Evolutionary conservation across 1,140 invertebrate genomes (phyloP).

Genomic region (Tetramorium alpestre): DNA sequence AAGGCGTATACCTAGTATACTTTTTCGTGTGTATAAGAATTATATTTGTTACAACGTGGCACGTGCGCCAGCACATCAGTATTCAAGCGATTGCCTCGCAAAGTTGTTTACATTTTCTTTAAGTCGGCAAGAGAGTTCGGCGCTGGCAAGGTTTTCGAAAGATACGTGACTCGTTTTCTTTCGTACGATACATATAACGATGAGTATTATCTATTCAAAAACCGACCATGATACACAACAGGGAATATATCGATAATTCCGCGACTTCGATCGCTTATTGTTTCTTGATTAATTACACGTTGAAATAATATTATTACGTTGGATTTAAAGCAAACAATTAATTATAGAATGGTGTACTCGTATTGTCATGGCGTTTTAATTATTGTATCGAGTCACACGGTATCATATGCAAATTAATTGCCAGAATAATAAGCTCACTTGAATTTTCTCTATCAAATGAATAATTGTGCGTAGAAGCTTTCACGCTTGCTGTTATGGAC

Average conservation of each 20-base stretch:
- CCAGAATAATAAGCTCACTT: slow-evolving; percentile 47
- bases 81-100: slow-evolving; percentile 36
- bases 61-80: slow-evolving; percentile 10
- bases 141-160: slow-evolving; percentile 29
- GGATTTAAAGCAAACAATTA: slow-evolving; percentile 48
- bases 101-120: slow-evolving; percentile 58
- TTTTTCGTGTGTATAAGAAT: slow-evolving; percentile 4
- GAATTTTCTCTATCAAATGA: slow-evolving; percentile 35
- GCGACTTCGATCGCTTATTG: slow-evolving; percentile 36
- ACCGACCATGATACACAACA: neutral
- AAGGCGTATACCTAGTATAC: neutral
- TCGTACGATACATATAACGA: slow-evolving; percentile 2
- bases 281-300: slow-evolving; percentile 52
- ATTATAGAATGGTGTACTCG: slow-evolving; percentile 42
- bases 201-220: slow-evolving; percentile 35
- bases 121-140: slow-evolving; percentile 41
- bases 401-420: slow-evolving; percentile 58
- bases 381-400: slow-evolving; percentile 36
- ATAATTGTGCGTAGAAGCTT: slow-evolving; percentile 8
- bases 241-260: slow-evolving; percentile 24
- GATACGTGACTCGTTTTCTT: slow-evolving; percentile 51
- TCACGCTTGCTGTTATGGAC: neutral
- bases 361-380: slow-evolving; percentile 51
- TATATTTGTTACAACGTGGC: slow-evolving; percentile 48
- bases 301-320: slow-evolving; percentile 50